These are phyloP conservation scores for Callaeas wilsoni DNA, from an alignment of 2,113 vertebrate genomes.

Conservation along the genomic window DNA sequence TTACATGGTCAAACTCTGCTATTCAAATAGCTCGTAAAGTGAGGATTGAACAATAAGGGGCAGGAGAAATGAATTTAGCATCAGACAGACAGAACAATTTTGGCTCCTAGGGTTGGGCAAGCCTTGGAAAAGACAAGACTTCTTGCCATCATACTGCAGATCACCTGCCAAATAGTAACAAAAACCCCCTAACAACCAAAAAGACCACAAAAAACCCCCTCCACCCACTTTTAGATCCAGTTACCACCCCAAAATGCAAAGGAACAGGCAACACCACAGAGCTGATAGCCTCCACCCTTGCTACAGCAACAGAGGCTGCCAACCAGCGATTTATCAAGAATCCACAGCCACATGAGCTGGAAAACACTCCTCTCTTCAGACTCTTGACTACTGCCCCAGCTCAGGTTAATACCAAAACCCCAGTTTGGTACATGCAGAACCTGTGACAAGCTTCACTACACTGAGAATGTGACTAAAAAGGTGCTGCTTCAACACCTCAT, in stretches of 20 bases:
- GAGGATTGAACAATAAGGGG: not conserved
- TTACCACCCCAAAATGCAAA: not conserved
- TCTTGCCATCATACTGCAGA: not conserved
- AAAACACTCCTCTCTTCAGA: not conserved
- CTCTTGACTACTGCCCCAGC: not conserved
- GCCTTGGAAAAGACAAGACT: not conserved
- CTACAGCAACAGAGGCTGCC: not conserved
- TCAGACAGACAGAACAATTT: not conserved
- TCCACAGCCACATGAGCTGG: not conserved
- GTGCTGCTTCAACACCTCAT: not conserved
- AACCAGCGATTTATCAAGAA: not conserved
- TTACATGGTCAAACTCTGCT: not conserved
- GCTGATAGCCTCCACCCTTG: not conserved
- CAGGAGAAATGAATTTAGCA: fast-evolving
- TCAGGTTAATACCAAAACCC: not conserved
- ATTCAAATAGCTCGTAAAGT: not conserved
- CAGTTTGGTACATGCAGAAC: not conserved
- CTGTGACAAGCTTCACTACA: not conserved
- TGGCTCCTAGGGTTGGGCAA: not conserved
- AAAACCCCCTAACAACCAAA: not conserved
- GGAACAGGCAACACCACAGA: not conserved
- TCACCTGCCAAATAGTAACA: not conserved
- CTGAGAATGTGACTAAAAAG: not conserved
- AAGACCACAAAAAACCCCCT: not conserved
- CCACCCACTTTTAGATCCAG: not conserved